These are phyloP conservation scores for Apoderus coryli DNA, from an alignment of 2,888 invertebrate genomes.

Conservation along the genomic window DNA sequence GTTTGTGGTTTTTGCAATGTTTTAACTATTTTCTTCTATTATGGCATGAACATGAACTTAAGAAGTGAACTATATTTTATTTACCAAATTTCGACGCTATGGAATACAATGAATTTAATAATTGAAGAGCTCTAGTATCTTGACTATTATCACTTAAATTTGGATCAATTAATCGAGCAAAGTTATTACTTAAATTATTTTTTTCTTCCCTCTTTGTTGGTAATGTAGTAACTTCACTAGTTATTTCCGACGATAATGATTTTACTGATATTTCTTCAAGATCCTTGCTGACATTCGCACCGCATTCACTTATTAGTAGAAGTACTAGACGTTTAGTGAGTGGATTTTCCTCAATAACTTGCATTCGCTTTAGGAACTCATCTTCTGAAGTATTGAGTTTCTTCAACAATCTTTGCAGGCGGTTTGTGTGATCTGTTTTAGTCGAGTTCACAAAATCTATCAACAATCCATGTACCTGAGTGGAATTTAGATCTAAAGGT, in stretches of 20 bases:
- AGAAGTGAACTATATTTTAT: not conserved
- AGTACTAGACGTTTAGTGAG: slow-evolving; percentile 59
- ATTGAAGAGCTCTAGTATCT: slow-evolving; percentile 65
- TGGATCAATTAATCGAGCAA: slow-evolving; percentile 21
- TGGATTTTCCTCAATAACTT: slow-evolving; percentile 63
- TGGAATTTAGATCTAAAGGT: slow-evolving; percentile 25
- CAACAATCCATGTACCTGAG: slow-evolving; percentile 28
- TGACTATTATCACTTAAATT: slow-evolving; percentile 34
- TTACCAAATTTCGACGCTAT: slow-evolving; percentile 72
- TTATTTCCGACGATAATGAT: not conserved
- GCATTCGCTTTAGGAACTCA: slow-evolving; percentile 67
- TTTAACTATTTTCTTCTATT: not conserved
- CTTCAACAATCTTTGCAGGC: slow-evolving; percentile 62
- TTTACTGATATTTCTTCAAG: slow-evolving; percentile 14
- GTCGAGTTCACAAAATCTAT: slow-evolving; percentile 41
- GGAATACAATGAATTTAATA: slow-evolving; percentile 69
- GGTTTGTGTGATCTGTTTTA: slow-evolving; percentile 48
- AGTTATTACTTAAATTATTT: slow-evolving; percentile 5
- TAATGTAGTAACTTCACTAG: not conserved
- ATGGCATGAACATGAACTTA: not conserved
- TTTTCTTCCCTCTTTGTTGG: not conserved
- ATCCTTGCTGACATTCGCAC: slow-evolving; percentile 35
- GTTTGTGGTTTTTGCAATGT: too few species aligned
- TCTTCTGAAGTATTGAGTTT: slow-evolving; percentile 60
- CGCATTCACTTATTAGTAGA: slow-evolving; percentile 62